Evolutionary conservation across 2,797 vertebrate genomes (phyloP), one percentile per base, ranked within the genome.

Genomic region (Enteromius afrohamiltoni): DNA sequence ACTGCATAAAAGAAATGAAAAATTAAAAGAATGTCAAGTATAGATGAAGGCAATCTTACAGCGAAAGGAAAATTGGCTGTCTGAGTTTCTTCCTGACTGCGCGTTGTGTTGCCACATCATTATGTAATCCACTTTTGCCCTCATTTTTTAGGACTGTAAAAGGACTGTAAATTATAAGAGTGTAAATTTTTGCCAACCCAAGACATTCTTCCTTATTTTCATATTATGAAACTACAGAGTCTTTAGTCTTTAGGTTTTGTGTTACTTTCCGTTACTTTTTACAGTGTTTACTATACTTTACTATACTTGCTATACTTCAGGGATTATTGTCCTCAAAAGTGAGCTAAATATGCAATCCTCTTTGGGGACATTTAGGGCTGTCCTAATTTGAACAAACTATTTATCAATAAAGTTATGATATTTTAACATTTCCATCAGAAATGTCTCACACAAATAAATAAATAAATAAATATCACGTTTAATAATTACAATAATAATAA

Each of bases 1-100:
- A 14, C 31, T 16, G 26, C n/a, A 26, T n/a, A 42, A 69, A 69
- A 67, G 1, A 79, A 37, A 80, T 42, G 4, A 40, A 69, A 68
- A 51, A 49, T 58, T 58, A 55, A 69, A 70, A 69, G 60, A 77
- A 58, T 83, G 64, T 65, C 13, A 69, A 45, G 49, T 13, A 71
- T 58, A 47, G 64, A 60, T 58, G 64, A 77, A 83, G 23, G 81
- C n/a, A 83, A 64, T 68, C 62, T 68, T 77, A 26, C 9, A 45
- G 21, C 4, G 3, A 69, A 83, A 47, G 37, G 81, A 76, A 83
- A 83, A 77, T 55, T 77, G 64, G 73, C 47, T 34, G 3, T 4
- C n/a, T 77, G 37, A 2, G 13, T 69, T 68, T 83, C 62, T 34
- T 77, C 19, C 62, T 69, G 34, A 65, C 64, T 69, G 62, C 1